Evolutionary conservation across 2,113 vertebrate species (phyloP).

Genomic region (Zapus hudsonius): DNA sequence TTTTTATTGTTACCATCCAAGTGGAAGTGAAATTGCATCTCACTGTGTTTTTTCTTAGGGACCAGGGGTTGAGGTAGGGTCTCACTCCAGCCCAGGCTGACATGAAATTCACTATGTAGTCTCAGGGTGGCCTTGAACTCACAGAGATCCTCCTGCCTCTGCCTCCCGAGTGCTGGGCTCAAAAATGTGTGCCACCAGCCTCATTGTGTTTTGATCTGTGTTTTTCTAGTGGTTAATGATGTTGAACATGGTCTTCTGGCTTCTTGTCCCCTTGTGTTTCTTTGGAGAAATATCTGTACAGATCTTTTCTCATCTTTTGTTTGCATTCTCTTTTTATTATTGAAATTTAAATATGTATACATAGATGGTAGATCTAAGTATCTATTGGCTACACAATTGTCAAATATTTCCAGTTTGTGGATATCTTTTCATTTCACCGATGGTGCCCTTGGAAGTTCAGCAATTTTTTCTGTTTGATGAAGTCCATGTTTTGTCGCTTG

Average conservation of each 20-base stretch:
- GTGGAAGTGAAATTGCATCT: neutral
- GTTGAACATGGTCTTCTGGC: neutral
- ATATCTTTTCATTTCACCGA: neutral
- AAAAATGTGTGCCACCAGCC: no score
- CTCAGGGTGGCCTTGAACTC: no score
- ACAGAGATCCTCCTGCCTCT: no score
- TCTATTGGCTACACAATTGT: neutral
- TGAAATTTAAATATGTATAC: neutral
- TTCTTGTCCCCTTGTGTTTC: neutral
- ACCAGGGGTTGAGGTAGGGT: neutral
- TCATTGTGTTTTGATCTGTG: neutral
- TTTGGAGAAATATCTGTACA: neutral
- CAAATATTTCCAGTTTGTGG: neutral
- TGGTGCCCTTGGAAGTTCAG: constrained; percentile 10
- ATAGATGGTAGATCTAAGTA: neutral
- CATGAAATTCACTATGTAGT: no score
- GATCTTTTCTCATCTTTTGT: neutral
- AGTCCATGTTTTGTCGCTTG: neutral
- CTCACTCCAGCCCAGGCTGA: no score
- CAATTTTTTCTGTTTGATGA: constrained; percentile 12
- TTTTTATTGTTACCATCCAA: neutral
- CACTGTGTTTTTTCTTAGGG: no score
- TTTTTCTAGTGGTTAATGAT: neutral
- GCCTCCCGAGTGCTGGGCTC: no score
- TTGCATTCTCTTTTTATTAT: neutral